A percentile compares a stretch with the other conserved stretches of the same genome.
phyloP scores from a whole-genome alignment of 2,888 invertebrate genomes.

The Thymelicus acteon region DNA sequence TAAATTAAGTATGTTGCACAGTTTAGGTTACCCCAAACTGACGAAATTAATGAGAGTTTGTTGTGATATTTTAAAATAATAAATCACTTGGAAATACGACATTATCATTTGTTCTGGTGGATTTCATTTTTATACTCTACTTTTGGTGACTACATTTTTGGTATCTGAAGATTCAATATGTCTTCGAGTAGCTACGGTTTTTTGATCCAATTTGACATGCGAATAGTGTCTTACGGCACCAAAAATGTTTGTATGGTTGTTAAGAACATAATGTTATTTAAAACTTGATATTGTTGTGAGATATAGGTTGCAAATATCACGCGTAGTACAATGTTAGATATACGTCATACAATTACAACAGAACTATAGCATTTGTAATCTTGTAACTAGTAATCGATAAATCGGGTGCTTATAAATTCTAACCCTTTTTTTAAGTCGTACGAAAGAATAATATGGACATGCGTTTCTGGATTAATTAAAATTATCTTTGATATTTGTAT shows the following conservation, averaged over 20 bases:
- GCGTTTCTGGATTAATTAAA: too few species aligned
- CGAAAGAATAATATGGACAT: too few species aligned
- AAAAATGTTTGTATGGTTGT: not conserved
- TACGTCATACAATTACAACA: slow-evolving; percentile 18
- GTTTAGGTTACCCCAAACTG: too few species aligned
- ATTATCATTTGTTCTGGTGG: too few species aligned
- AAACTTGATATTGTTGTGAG: slow-evolving; percentile 20
- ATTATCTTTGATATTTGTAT: too few species aligned
- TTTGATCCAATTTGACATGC: not conserved
- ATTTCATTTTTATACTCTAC: too few species aligned
- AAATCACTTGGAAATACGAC: too few species aligned
- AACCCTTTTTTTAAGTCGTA: too few species aligned
- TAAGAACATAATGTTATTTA: not conserved
- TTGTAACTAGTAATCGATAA: not conserved
- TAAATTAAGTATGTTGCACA: too few species aligned
- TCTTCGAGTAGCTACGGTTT: not conserved
- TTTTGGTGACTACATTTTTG: not conserved
- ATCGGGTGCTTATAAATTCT: too few species aligned
- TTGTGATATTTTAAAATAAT: too few species aligned
- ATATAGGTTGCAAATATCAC: slow-evolving; percentile 26
- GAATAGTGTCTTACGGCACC: not conserved
- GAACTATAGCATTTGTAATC: slow-evolving; percentile 22
- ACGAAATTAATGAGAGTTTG: too few species aligned
- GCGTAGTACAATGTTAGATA: slow-evolving; percentile 35
- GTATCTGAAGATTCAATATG: not conserved